Base-by-base conservation (phyloP, 1,140 invertebrate genomes). In the Halesus radiatus region DNA sequence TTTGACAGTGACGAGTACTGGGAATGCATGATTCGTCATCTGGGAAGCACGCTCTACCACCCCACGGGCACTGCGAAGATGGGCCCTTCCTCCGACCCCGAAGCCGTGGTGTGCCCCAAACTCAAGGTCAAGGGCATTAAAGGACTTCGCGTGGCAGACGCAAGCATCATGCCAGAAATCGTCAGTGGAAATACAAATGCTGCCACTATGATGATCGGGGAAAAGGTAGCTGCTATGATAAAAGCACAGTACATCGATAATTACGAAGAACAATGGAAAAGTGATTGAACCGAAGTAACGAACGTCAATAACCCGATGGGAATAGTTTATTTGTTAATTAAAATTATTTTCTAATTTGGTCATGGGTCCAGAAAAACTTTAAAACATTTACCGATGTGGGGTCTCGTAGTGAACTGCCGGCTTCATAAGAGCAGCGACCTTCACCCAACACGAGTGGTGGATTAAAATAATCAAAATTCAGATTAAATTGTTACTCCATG, bases 21-120 rank as follows among this genome's bases (percentile, higher is more conserved):
- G 92, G 85, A 85, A 60, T 95, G 94, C 84, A 91, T 92, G 7
- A 88, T 93, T 6, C 89, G 88, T 37, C 89, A 93, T 77, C 90
- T 93, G 85, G 90, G 91, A 4, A 87, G 88, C 1, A 94, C 93
- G 0, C 87, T 94, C 1, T 95, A 92, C 81, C 94, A 95, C 87
- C 93, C 94, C 4, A 90, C 92, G 4, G 93, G 94, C 0, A 95
- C 95, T 0, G 93, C 92, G 26, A 95, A 94, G 87, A 96, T 96
- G 95, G 95, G 94, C 4, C 90, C 92, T 0, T 84, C 84, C 6
- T 84, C 79, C 16, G 94, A 96, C 87, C 80, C 87, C 62, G 86
- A 88, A 22, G 89, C 94, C 52, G 93, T 95, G 3, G 92, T 94
- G 0, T 92, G 95, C 86, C 87, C 92, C 0, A 85, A 92, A 37